These are phyloP conservation scores for Chauna torquata DNA, from an alignment of 2,113 vertebrate species.

Conservation along the genomic window DNA sequence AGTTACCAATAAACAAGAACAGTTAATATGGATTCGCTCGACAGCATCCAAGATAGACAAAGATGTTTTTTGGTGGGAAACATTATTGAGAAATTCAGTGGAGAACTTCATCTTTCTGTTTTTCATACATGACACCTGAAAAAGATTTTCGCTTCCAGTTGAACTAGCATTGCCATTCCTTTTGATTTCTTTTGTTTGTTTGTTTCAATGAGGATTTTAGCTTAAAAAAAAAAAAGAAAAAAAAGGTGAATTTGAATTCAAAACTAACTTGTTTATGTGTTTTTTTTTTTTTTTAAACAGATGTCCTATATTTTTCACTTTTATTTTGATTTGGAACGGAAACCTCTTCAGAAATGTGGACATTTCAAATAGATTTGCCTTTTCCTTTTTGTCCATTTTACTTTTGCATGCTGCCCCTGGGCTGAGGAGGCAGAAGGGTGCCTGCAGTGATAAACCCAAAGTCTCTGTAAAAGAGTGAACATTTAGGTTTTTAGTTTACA, in stretches of 20 bases:
- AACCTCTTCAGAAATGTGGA: too few relatives aligned
- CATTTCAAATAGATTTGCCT: too few relatives aligned
- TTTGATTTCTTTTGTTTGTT: background rate
- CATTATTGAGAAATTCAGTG: background rate
- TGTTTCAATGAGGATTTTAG: background rate
- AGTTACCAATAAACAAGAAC: background rate
- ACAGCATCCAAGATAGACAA: background rate
- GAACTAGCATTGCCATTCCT: background rate
- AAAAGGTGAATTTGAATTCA: background rate
- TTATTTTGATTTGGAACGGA: too few relatives aligned
- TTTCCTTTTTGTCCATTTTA: too few relatives aligned
- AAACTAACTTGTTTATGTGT: background rate
- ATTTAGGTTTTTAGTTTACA: background rate
- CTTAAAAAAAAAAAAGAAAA: background rate
- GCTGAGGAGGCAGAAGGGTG: background rate
- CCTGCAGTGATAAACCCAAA: background rate
- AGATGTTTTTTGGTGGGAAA: background rate
- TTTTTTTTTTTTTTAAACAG: background rate
- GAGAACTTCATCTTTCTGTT: background rate
- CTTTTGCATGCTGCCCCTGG: too few relatives aligned
- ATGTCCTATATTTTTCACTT: background rate
- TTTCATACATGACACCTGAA: background rate
- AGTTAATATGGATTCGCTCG: background rate
- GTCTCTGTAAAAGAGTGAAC: background rate
- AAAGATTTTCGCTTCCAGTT: background rate